Evolutionary conservation across 2,113 vertebrate genomes (phyloP), one percentile per base, ranked within the genome.

Genomic region (Cyphomyrus plagiostoma): DNA sequence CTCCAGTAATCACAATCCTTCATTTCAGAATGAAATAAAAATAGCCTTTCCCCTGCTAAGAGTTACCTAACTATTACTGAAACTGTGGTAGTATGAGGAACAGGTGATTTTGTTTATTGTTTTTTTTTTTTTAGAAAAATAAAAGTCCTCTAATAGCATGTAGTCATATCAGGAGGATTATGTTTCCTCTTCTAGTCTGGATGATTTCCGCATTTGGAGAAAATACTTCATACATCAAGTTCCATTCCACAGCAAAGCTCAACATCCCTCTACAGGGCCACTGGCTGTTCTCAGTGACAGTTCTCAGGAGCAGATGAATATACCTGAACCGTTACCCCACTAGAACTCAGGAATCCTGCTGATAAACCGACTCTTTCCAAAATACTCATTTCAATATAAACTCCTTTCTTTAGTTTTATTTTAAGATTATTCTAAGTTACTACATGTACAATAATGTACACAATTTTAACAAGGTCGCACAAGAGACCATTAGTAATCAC

Each of bases 381-480:
- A 91, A 91, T 42, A 90, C 74, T 23, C 42, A 83, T 87, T 21
- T 8, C n/a, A 89, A 91, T 88, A 56, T 56, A 56, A 86, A 26
- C 70, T 86, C 21, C 82, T 70, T 70, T 70, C 10, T 70, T 26
- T 70, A 70, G n/a, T 70, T 84, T 10, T 48, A 10, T 30, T 48
- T 82, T 50, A n/a, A 48, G 86, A 90, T 91, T 89, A 91, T 96
- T 96, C 95, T 48, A 90, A 95, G 96, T 97, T 96, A 97, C 95
- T 96, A 95, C 97, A 97, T 98, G 97, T 99, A 99, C 97, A 98
- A 98, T 95, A 98, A 99, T 94, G 97, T 98, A 99, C 98, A 98
- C 95, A 97, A 96, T 94, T 96, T 97, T 96, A 97, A 96, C 95
- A 93, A 97, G 97, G 97, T 97, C 97, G 93, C 97, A 97, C 97